phyloP scores from a whole-genome alignment of 2,113 vertebrate species.

The Dasyprocta punctata region DNA sequence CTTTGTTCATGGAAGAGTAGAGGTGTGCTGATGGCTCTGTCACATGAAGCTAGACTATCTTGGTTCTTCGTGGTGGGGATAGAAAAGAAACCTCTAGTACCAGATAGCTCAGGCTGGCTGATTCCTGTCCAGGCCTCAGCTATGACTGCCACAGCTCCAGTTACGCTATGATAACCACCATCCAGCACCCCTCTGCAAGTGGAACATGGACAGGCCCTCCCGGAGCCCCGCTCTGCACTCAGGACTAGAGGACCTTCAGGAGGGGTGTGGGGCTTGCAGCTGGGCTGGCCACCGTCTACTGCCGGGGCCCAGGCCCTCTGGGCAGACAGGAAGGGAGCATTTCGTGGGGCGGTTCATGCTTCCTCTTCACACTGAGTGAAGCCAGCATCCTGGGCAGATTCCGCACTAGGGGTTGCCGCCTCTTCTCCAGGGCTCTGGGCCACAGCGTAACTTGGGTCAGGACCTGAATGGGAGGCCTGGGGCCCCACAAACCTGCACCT shows the following conservation, averaged over 20 bases:
- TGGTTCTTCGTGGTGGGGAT: rapidly evolving
- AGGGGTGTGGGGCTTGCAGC: not conserved
- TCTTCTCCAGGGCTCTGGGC: not conserved
- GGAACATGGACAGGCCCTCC: too few relatives aligned
- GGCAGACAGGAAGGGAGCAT: not conserved
- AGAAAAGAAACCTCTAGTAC: not conserved
- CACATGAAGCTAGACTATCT: rapidly evolving
- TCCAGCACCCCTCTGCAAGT: not conserved
- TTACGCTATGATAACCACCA: not conserved
- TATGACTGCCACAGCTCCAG: rapidly evolving
- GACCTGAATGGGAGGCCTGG: not conserved
- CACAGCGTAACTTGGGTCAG: not conserved
- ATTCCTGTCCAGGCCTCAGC: not conserved
- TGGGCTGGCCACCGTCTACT: too few relatives aligned
- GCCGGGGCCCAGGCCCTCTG: not conserved
- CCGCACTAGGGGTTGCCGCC: not conserved
- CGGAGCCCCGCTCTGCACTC: rapidly evolving
- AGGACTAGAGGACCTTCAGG: rapidly evolving
- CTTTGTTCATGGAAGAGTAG: too few relatives aligned
- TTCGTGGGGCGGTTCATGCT: not conserved
- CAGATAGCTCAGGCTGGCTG: not conserved
- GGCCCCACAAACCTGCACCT: not conserved
- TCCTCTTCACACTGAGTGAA: not conserved
- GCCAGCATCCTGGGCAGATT: not conserved
- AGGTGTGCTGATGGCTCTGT: rapidly evolving